Percentiles rank a stretch among this genome's conserved stretches.
Evolutionary conservation across 1,140 invertebrate species (phyloP).

Genomic region (Belonocnema kinseyi): DNA sequence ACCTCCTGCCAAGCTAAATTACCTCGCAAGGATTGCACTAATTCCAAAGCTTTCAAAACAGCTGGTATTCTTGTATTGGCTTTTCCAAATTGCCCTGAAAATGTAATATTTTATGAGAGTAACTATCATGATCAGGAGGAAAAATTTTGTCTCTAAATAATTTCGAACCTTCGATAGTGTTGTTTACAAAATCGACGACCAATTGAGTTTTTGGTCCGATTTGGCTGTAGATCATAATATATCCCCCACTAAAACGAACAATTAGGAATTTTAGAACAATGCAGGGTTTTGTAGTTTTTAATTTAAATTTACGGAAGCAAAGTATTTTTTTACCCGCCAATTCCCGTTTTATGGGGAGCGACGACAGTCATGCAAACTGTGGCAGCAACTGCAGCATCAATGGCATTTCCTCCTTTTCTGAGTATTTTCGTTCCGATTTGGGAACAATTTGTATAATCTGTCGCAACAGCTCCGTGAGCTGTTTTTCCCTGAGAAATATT

Average conservation of each 20-base stretch:
- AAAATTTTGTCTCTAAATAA: slow-evolving; percentile 4
- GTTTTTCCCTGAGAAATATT: slow-evolving; percentile 47
- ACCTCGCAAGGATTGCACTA: slow-evolving; percentile 79
- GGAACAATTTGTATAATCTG: slow-evolving; percentile 84
- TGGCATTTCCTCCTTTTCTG: slow-evolving; percentile 81
- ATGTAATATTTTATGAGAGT: slow-evolving; percentile 13
- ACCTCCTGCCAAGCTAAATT: slow-evolving; percentile 81
- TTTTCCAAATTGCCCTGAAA: slow-evolving; percentile 55
- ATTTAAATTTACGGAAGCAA: slow-evolving; percentile 26
- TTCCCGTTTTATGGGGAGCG: slow-evolving; percentile 81
- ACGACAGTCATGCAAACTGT: slow-evolving; percentile 82
- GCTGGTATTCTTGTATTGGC: slow-evolving; percentile 75
- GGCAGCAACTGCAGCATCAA: slow-evolving; percentile 82
- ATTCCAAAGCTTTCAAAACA: slow-evolving; percentile 77
- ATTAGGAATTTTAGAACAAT: neutral
- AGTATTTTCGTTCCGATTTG: slow-evolving; percentile 81
- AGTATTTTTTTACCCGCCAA: slow-evolving; percentile 79
- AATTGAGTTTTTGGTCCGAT: slow-evolving; percentile 71
- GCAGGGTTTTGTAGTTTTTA: slow-evolving; percentile 17
- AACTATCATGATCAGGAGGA: slow-evolving; percentile 25
- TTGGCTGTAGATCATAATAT: slow-evolving; percentile 84
- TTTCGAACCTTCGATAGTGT: slow-evolving; percentile 62
- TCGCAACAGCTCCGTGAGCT: slow-evolving; percentile 85
- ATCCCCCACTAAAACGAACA: slow-evolving; percentile 80
- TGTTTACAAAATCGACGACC: slow-evolving; percentile 77